Evolutionary conservation across 2,113 vertebrate genomes (phyloP), one percentile per base, ranked within the genome.

Genomic region (Elachura formosa): DNA sequence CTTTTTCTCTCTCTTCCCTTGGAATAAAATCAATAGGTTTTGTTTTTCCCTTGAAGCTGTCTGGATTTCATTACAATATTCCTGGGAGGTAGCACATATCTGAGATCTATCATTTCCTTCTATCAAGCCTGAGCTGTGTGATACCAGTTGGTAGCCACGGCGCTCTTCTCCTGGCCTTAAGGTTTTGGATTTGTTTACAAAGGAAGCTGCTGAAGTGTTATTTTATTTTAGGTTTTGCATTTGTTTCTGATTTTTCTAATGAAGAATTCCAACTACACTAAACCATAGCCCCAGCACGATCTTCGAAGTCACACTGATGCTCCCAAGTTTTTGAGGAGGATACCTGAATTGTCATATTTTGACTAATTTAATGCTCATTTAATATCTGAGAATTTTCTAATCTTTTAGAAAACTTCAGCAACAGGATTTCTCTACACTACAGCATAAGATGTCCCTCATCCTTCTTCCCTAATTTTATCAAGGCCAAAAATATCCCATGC

Each of bases 1-100:
- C 59, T 87, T 88, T 90, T 55, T 75, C 51, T 74, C 76, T 67
- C 85, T 92, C 85, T 75, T 85, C 20, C 52, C 80, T 80, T 82
- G 74, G 85, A 95, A 74, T 69, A 87, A 92, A 93, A 94, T 91
- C 84, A 91, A 41, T 63, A 90, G 68, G 49, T 85, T 92, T 93
- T 90, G 69, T 13, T 96, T 94, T 92, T 67, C 36, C 48, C 94
- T 73, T 74, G 58, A 66, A 77, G 74, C 69, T 73, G 83, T 18
- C 66, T 93, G 82, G 76, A 78, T 96, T 91, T 96, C 89, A 87
- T 94, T 94, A 93, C 69, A 85, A 66, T 89, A 72, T 95, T 84
- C 87, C 80, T 94, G 91, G 63, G 89, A 94, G 89, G 79, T 68
- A 87, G 66, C 51, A n/a, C 45, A 84, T 73, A 86, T 72, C 80